These are phyloP conservation scores for Synergus umbraculus DNA, from an alignment of 2,888 invertebrate genomes.

Conservation along the genomic window DNA sequence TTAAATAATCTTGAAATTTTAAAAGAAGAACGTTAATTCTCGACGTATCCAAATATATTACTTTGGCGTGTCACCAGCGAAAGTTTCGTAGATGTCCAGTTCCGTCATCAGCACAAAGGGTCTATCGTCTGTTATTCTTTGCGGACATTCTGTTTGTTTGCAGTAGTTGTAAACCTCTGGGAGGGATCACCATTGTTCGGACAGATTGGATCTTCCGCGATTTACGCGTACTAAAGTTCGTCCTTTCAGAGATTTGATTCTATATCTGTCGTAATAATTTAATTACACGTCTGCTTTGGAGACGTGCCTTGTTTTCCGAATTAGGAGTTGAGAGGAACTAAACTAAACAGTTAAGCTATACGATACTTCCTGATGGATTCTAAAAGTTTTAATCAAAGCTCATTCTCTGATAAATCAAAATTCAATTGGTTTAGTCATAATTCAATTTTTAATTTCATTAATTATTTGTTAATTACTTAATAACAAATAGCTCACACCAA, in stretches of 20 bases:
- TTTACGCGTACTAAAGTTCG: constrained; percentile 3
- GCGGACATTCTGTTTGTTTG: not conserved
- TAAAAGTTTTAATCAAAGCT: too few relatives aligned
- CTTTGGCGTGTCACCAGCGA: not conserved
- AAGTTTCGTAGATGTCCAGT: not conserved
- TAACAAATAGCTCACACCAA: too few relatives aligned
- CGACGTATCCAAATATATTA: not conserved
- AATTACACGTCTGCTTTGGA: not conserved
- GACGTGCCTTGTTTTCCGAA: not conserved
- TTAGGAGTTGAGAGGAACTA: too few relatives aligned
- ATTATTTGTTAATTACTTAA: too few relatives aligned
- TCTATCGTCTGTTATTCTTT: not conserved
- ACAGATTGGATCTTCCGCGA: not conserved
- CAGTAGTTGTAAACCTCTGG: not conserved
- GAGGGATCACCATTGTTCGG: not conserved
- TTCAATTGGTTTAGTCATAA: too few relatives aligned
- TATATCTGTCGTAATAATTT: constrained; percentile 2
- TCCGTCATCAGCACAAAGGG: not conserved
- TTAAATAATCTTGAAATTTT: too few relatives aligned
- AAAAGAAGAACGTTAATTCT: not conserved
- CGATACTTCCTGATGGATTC: too few relatives aligned
- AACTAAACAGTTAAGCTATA: too few relatives aligned
- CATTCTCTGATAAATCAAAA: too few relatives aligned
- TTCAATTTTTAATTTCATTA: too few relatives aligned
- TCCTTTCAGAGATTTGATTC: not conserved